These are phyloP conservation scores for Aphis craccivora DNA, from an alignment of 1,140 invertebrate genomes.

Conservation along the genomic window DNA sequence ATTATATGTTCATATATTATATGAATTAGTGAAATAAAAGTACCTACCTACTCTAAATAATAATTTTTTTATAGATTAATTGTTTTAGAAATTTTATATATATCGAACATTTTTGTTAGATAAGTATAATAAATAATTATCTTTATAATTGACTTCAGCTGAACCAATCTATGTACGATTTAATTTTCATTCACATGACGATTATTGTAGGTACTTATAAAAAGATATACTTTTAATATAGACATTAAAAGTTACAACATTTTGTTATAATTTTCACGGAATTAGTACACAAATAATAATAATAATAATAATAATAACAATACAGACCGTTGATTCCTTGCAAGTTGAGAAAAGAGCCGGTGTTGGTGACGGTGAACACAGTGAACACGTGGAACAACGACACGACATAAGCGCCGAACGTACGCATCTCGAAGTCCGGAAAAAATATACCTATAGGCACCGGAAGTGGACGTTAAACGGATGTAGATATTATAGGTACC, in stretches of 20 bases:
- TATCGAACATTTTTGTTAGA: too few species aligned
- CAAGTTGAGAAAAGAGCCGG: background rate
- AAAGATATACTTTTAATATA: too few species aligned
- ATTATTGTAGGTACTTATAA: background rate
- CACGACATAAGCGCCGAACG: background rate
- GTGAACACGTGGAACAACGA: conserved; percentile 12
- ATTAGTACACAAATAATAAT: background rate
- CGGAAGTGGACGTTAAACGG: background rate
- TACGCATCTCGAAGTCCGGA: background rate
- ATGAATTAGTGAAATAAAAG: too few species aligned
- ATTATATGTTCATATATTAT: too few species aligned
- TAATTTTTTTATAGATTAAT: background rate
- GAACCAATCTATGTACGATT: background rate
- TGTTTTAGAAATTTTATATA: background rate
- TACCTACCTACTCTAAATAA: background rate
- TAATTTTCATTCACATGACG: background rate
- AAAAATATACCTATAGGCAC: background rate
- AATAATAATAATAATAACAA: background rate
- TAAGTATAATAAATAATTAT: background rate
- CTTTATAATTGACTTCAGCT: background rate
- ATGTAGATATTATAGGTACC: too few species aligned
- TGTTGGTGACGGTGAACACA: background rate
- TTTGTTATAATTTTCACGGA: background rate
- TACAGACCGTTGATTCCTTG: conserved; percentile 33
- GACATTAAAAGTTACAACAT: background rate